Evolutionary conservation across 2,113 vertebrate species (phyloP).

Genomic region (Sciurus niger): DNA sequence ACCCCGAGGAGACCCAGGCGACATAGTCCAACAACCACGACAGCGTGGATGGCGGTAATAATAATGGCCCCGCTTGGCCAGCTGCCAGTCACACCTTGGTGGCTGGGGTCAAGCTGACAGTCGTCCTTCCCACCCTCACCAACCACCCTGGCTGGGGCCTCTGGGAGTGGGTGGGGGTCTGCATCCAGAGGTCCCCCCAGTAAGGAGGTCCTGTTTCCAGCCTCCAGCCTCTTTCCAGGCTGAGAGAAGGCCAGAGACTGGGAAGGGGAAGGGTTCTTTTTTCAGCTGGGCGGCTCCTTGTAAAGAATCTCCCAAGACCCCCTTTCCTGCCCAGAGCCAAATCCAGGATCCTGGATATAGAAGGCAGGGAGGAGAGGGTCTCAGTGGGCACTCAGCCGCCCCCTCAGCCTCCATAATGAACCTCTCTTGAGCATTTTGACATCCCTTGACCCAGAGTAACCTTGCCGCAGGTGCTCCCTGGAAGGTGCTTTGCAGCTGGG

Average conservation of each 20-base stretch:
- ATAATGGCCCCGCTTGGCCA: too few relatives aligned
- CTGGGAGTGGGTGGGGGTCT: background rate
- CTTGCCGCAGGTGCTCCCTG: background rate
- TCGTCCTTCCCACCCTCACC: background rate
- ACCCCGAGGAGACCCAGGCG: background rate
- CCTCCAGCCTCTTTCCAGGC: background rate
- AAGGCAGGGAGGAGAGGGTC: rapidly evolving
- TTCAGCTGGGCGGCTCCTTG: too few relatives aligned
- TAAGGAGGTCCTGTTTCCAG: background rate
- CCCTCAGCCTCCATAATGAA: rapidly evolving
- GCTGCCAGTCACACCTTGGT: rapidly evolving
- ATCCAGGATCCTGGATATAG: background rate
- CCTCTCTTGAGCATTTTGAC: rapidly evolving
- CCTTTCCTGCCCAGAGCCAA: background rate
- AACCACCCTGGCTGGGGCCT: background rate
- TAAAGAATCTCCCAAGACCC: background rate
- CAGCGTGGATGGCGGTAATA: background rate
- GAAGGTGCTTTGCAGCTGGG: background rate
- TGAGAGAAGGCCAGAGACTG: background rate
- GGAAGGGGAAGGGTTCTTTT: rapidly evolving
- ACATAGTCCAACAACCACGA: constrained; percentile 47
- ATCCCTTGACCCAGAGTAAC: too few relatives aligned
- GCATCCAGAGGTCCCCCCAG: rapidly evolving
- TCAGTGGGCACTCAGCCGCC: background rate
- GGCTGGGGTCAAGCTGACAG: background rate